Percentiles rank a stretch among this genome's conserved stretches.
Conservation (phyloP, 2,888 invertebrate species). For the Smittia sp. region DNA sequence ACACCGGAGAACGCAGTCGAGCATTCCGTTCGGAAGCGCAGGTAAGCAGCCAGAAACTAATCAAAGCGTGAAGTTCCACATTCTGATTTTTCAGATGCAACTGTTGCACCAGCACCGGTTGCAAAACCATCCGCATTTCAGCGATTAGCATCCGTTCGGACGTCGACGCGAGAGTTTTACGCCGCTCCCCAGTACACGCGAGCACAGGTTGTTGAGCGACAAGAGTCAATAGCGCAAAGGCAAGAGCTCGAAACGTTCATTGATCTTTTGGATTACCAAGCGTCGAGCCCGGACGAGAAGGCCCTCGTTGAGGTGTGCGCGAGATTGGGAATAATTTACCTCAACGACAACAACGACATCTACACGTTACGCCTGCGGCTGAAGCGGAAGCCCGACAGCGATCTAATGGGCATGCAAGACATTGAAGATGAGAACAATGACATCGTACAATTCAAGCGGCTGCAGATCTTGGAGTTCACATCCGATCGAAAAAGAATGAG, state of each 20-base stretch:
- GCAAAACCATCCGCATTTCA: neutral
- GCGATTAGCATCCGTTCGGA: slow-evolving; percentile 44
- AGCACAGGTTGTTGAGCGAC: slow-evolving; percentile 49
- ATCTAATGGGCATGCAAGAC: slow-evolving; percentile 44
- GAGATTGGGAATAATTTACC: slow-evolving; percentile 69
- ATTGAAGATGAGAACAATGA: slow-evolving; percentile 52
- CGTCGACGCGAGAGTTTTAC: slow-evolving; percentile 50
- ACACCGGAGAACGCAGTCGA: slow-evolving; percentile 51
- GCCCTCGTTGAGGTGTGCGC: slow-evolving; percentile 86
- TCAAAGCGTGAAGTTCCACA: neutral
- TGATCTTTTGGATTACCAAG: slow-evolving; percentile 45
- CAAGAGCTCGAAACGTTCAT: slow-evolving; percentile 49
- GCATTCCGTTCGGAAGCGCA: slow-evolving; percentile 5
- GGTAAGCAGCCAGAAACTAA: neutral
- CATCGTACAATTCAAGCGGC: slow-evolving; percentile 59
- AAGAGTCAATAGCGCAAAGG: slow-evolving; percentile 49
- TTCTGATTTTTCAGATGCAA: neutral
- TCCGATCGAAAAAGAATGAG: slow-evolving; percentile 92
- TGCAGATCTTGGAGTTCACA: slow-evolving; percentile 83
- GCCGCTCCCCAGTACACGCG: slow-evolving; percentile 51
- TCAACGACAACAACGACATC: slow-evolving; percentile 68
- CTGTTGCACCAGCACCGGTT: slow-evolving; percentile 45
- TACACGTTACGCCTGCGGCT: slow-evolving; percentile 62
- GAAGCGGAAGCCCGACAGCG: slow-evolving; percentile 51
- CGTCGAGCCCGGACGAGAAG: slow-evolving; percentile 53